phyloP scores from a whole-genome alignment of 1,140 invertebrate genomes.

The Tetramorium simillimum region DNA sequence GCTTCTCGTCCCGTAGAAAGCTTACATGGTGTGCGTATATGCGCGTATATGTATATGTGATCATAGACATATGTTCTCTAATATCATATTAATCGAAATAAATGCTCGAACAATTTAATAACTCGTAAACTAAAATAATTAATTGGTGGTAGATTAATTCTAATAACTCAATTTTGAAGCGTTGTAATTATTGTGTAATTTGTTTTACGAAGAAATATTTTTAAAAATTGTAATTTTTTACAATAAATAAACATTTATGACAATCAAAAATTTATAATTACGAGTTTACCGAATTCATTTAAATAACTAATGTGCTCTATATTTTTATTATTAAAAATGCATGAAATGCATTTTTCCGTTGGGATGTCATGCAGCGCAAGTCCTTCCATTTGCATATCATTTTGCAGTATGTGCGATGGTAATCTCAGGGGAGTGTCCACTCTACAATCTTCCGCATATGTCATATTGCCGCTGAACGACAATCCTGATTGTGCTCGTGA shows the following conservation, averaged over 20 bases:
- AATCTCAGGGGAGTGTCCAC: slow-evolving; percentile 48
- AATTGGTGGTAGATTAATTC: background rate
- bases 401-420: slow-evolving; percentile 32
- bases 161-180: background rate
- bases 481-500: slow-evolving; percentile 29
- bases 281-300: slow-evolving; percentile 16
- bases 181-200: background rate
- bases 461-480: slow-evolving; percentile 44
- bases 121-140: background rate
- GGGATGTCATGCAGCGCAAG: slow-evolving; percentile 6
- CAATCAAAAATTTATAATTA: background rate
- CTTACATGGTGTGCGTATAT: background rate
- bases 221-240: background rate
- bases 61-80: slow-evolving; percentile 28
- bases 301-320: slow-evolving; percentile 37
- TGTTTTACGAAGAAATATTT: background rate
- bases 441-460: slow-evolving; percentile 28
- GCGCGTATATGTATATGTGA: background rate
- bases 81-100: slow-evolving; percentile 26
- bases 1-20: slow-evolving; percentile 8
- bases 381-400: slow-evolving; percentile 53
- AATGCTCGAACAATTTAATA: background rate
- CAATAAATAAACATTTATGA: background rate
- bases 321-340: slow-evolving; percentile 60
- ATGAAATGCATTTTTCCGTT: slow-evolving; percentile 51